A percentile compares a stretch with the other conserved stretches of the same genome.
Conservation (phyloP, 2,888 invertebrate species). For the Leptopterna dolabrata region DNA sequence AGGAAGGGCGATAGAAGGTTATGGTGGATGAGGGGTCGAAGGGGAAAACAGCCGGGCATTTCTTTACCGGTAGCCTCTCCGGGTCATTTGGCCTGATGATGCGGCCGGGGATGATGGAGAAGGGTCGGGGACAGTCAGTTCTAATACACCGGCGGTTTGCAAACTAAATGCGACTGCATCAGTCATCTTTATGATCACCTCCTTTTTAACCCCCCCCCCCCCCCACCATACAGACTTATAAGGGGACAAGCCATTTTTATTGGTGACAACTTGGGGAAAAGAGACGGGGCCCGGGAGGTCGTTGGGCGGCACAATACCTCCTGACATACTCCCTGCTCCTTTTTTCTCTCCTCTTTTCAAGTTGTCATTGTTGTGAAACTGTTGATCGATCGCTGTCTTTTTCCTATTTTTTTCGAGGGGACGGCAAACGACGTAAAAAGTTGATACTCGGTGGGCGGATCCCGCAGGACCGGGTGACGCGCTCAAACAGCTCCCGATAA, state of each 20-base stretch:
- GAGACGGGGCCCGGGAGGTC: not conserved
- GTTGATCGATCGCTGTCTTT: slow-evolving; percentile 34
- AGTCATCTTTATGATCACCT: slow-evolving; percentile 27
- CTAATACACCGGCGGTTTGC: slow-evolving; percentile 44
- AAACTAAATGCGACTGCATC: slow-evolving; percentile 35
- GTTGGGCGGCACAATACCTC: not conserved
- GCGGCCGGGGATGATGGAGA: slow-evolving; percentile 35
- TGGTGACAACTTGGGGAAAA: slow-evolving; percentile 35
- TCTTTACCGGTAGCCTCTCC: slow-evolving; percentile 45
- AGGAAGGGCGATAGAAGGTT: no score
- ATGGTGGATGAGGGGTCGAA: not conserved
- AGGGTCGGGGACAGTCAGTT: not conserved
- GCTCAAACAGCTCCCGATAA: no score
- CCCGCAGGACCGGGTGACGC: no score
- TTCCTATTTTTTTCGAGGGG: not conserved
- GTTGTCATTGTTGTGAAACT: slow-evolving; percentile 31
- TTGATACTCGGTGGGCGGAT: not conserved
- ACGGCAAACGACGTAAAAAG: not conserved
- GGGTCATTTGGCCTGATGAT: slow-evolving; percentile 42
- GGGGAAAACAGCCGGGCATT: not conserved
- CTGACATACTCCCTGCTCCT: slow-evolving; percentile 10
- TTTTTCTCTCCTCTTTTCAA: not conserved
- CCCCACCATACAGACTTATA: not conserved
- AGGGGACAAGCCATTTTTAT: slow-evolving; percentile 26
- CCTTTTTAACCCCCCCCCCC: not conserved